Evolutionary conservation across 2,797 vertebrate species (phyloP).

Genomic region (Periparus ater): DNA sequence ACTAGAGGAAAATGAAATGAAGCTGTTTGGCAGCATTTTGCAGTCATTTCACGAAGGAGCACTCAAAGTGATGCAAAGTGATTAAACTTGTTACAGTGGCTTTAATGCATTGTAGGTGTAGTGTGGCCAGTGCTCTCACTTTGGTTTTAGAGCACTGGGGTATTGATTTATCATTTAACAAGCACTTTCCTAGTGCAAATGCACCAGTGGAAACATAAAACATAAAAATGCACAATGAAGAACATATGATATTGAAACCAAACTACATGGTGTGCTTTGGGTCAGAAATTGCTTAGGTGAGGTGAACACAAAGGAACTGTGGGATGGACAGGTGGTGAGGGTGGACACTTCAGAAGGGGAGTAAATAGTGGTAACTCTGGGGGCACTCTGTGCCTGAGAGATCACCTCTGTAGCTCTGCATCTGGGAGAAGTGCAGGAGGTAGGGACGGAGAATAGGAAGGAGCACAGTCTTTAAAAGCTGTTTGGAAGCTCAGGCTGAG

Average conservation of each 20-base stretch:
- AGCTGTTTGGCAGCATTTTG: neutral
- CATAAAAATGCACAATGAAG: neutral
- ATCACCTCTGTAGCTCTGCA: neutral
- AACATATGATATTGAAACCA: neutral
- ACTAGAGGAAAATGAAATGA: neutral
- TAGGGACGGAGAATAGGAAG: neutral
- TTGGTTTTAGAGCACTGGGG: neutral
- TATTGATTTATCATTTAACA: neutral
- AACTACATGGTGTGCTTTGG: neutral
- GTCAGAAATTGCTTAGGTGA: neutral
- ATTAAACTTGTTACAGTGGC: neutral
- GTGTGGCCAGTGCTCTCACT: neutral
- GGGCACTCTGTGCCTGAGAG: neutral
- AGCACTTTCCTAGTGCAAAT: neutral
- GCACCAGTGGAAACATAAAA: neutral
- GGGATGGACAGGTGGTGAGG: neutral
- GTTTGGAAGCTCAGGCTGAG: neutral
- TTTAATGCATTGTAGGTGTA: conserved; percentile 1
- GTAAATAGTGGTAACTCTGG: neutral
- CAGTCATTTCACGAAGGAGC: neutral
- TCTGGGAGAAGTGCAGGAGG: neutral
- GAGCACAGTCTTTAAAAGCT: neutral
- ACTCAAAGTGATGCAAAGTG: neutral
- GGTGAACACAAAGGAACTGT: neutral
- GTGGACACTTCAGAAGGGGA: neutral